Base-by-base conservation (phyloP, 2,888 invertebrate species). In the Lithosia quadra region DNA sequence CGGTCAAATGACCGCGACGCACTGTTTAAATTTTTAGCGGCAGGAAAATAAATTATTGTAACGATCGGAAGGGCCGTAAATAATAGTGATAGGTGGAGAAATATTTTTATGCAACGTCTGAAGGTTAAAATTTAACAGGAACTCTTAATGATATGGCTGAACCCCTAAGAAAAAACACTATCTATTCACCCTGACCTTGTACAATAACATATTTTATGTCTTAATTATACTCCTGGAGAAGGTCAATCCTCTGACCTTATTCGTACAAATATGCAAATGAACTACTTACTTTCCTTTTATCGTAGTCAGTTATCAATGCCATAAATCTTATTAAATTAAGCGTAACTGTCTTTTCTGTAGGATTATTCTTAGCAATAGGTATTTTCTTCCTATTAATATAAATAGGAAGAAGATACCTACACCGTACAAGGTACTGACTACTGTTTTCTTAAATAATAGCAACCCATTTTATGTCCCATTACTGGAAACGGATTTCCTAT, bases 231-330 rank as follows among this genome's bases (percentile, higher is more conserved):
- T 49, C n/a, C 49, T 49, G 9, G 9, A 49, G 18, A 49, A 49
- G 49, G 49, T 49, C 49, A 49, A n/a, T 49, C n/a, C 18, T 49
- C 49, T 49, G 49, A n/a, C 49, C 49, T n/a, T 49, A 49, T 49
- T 49, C 49, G 49, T 49, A 49, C 49, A 49, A 49, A 49, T n/a
- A 49, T 49, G 49, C 49, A 49, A 49, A 49, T 49, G 49, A 49
- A 9, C 49, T 43, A 43, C 43, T n/a, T 49, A 8, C 49, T 49
- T 28, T 28, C 28, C 28, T 28, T 49, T n/a, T n/a, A 49, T 49
- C 49, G n/a, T 49, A n/a, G n/a, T 18, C 18, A 49, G n/a, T 49
- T 49, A 49, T 18, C 49, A 49, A 49, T 49, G 49, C 49, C n/a
- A 49, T 49, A 56, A 56, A 56, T 56, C 11, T 56, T 56, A 28